Evolutionary conservation across 2,113 vertebrate species (phyloP), one percentile per base, ranked within the genome.

Genomic region (Propithecus coquereli): DNA sequence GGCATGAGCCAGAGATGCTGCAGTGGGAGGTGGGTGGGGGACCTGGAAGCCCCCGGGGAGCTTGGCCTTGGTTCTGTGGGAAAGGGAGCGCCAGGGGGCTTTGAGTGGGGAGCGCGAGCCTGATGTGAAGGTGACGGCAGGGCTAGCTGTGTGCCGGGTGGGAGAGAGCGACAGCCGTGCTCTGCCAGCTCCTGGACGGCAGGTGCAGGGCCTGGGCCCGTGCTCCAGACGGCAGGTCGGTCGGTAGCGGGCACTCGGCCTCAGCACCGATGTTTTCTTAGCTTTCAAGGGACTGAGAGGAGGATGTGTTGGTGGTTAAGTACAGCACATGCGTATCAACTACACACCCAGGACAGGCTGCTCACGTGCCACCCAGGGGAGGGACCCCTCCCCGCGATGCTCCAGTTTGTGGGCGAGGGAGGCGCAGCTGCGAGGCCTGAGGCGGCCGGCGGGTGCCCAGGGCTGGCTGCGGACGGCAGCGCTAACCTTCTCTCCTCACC

Each of bases 301-400:
- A 59, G 3, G 14, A 27, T 0, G 0, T 32, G 8, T 7, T 1
- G 14, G n/a, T 40, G 57, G 23, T 43, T 50, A 10, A 13, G 1
- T 1, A 8, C 3, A 6, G 66, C 5, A 1, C 4, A 0, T 5
- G 2, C 3, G 13, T 22, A 5, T 1, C 8, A 23, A 3, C 17
- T 17, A 1, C 50, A 17, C 0, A 1, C 5, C 27, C 54, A 40
- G 27, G 11, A n/a, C 63, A 1, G 0, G 22, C 40, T 8, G 25
- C 14, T 22, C 20, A 37, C 22, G 22, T 71, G 68, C 54, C 20
- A 57, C 52, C 47, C 25, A 12, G 18, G 8, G 22, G 6, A 1
- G n/a, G 43, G 43, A 13, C 16, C 14, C 22, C 13, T 59, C 43
- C 34, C 18, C 14, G 4, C 47, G 17, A n/a, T 23, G 10, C 13